These are phyloP conservation scores for Ibycter americanus DNA, from an alignment of 2,797 vertebrate species.

Conservation along the genomic window DNA sequence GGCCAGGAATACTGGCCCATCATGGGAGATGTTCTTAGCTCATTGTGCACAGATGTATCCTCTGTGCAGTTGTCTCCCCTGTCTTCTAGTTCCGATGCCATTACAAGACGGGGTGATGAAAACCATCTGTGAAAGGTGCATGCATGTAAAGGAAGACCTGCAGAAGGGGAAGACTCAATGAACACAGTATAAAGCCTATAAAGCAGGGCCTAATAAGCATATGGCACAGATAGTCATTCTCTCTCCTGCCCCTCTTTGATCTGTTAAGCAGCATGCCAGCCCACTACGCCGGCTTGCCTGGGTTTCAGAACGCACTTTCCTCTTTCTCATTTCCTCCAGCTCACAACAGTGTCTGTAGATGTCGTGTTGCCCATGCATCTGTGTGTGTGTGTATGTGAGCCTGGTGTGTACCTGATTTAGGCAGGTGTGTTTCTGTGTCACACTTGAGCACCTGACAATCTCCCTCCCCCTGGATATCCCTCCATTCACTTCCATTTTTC, in stretches of 20 bases:
- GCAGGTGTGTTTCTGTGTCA: conserved; percentile 52
- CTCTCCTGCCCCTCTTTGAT: conserved; percentile 48
- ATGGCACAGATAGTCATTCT: background rate
- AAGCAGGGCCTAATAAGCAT: background rate
- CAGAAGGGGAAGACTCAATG: background rate
- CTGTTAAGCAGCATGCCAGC: conserved; percentile 18
- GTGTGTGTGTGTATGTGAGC: conserved; percentile 16
- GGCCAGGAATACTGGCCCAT: background rate
- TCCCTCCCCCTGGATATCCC: background rate
- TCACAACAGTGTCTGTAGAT: conserved; percentile 50
- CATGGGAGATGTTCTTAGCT: background rate
- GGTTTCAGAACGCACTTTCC: conserved; percentile 61
- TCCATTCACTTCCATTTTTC: conserved; percentile 28
- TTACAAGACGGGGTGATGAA: background rate
- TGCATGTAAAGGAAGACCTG: background rate
- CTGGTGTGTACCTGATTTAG: background rate
- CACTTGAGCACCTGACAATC: background rate
- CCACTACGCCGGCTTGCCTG: conserved; percentile 61
- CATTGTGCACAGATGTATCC: background rate
- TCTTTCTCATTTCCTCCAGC: conserved; percentile 54
- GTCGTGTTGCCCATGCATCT: conserved; percentile 37
- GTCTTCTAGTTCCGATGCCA: background rate
- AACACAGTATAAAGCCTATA: background rate
- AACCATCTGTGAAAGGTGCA: background rate
- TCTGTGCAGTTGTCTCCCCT: background rate